Conservation (phyloP, 2,113 vertebrate species). For the Rissa tridactyla region DNA sequence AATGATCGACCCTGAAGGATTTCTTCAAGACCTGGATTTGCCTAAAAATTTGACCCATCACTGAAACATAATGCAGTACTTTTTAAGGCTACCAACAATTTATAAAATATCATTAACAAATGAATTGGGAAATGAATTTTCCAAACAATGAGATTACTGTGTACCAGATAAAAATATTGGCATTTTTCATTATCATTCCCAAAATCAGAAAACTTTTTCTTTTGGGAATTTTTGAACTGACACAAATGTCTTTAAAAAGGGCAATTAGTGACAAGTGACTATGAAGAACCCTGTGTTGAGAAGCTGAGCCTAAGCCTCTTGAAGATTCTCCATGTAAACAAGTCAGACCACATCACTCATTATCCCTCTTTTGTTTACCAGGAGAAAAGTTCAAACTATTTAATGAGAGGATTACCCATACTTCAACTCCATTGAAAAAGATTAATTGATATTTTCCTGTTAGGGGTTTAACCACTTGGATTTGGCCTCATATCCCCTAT, state of each 20-base stretch:
- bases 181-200: conserved; percentile 40
- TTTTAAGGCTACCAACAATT: neutral
- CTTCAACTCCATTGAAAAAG: conserved; percentile 86
- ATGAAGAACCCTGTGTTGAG: conserved; percentile 80
- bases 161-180: conserved; percentile 36
- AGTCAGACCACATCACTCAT: conserved; percentile 84
- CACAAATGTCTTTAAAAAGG: conserved; percentile 84
- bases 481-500: conserved; percentile 73
- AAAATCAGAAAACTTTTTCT: conserved; percentile 59
- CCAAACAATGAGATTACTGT: neutral
- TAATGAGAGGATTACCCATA: conserved; percentile 91
- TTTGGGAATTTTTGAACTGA: conserved; percentile 68
- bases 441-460: conserved; percentile 96
- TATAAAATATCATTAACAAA: neutral
- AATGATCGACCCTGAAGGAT: neutral
- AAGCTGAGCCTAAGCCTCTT: conserved; percentile 85
- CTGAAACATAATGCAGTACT: neutral
- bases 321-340: conserved; percentile 88
- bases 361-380: conserved; percentile 86
- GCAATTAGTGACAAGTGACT: conserved; percentile 85
- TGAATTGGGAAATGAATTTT: neutral
- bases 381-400: conserved; percentile 85
- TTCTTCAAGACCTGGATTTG: neutral
- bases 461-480: conserved; percentile 80
- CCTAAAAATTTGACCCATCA: neutral